Base-by-base conservation (phyloP, 30 jellyfish, hydroid and myxozoan species). In the Hydractinia symbiolongicarpus region DNA sequence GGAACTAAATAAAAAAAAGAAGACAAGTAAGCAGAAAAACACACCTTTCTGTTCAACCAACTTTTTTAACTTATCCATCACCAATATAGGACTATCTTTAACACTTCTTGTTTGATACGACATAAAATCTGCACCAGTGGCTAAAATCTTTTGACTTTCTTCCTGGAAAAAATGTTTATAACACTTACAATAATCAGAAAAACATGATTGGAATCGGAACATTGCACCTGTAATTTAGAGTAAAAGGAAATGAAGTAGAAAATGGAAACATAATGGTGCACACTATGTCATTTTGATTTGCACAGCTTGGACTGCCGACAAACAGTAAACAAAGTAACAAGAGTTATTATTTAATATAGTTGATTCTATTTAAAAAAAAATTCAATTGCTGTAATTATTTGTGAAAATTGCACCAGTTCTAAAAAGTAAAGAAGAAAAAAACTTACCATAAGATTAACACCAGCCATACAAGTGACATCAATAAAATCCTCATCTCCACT, bases 381-480 rank as follows among this genome's bases (percentile, higher is more conserved):
- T 30, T 30, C 44, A 30, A 30, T 30, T 0, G 44, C 44, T 0
- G 44, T 2, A 30, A 30, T 30, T 30, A 30, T 30, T 30, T 30
- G 44, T 30, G 44, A 30, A 30, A 30, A 30, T 2, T 30, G 44
- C 44, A 30, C 44, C 2, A 30, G 44, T 30, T 30, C 44, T 30
- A 30, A 30, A 30, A 30, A 30, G 44, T 30, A 30, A 30, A 30
- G 44, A 30, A 30, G 44, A 30, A 30, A 30, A 11, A 64, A 52
- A 7, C 92, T 8, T 64, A 93, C 98, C 98, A 87, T 81, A 15
- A 93, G 95, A 53, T 93, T 93, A 83, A 93, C 98, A 30, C 98
- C 98, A 83, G 98, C 98, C 98, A 93, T 93, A 75, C 96, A 87
- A 4, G 98, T 93, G 79, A 93, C 98, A 76, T 93, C 98, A 68